A percentile compares a stretch with the other conserved stretches of the same genome.
Conservation (phyloP, 2,113 vertebrate genomes). For the Lagopus muta region DNA sequence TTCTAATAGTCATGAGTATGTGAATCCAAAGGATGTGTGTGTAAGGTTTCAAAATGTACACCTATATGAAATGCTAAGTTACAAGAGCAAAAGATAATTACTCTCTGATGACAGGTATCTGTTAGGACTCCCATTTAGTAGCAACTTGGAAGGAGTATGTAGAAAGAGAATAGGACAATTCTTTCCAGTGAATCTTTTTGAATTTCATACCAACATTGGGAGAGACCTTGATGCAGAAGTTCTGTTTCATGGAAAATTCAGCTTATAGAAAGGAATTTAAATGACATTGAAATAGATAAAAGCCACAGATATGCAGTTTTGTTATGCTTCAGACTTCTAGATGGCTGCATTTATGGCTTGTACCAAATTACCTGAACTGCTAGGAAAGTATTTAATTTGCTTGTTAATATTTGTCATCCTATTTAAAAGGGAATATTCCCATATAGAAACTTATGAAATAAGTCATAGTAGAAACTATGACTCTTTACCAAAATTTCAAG, state of each 20-base stretch:
- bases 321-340: not conserved
- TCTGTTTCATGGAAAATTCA: not conserved
- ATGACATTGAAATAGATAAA: not conserved
- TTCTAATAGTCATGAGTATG: not conserved
- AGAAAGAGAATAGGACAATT: not conserved
- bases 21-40: not conserved
- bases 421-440: not conserved
- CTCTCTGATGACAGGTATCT: not conserved
- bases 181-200: fast-evolving
- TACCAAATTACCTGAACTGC: not conserved
- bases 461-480: not conserved
- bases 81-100: not conserved
- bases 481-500: not conserved
- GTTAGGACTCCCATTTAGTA: not conserved
- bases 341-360: not conserved
- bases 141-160: not conserved
- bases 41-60: not conserved
- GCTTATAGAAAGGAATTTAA: not conserved
- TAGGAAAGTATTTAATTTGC: not conserved
- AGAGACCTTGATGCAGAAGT: not conserved
- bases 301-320: not conserved
- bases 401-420: not conserved
- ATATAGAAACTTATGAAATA: not conserved
- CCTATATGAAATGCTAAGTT: not conserved
- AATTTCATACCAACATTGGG: not conserved